Evolutionary conservation across 1,140 invertebrate genomes (phyloP).

Genomic region (Delia radicum): DNA sequence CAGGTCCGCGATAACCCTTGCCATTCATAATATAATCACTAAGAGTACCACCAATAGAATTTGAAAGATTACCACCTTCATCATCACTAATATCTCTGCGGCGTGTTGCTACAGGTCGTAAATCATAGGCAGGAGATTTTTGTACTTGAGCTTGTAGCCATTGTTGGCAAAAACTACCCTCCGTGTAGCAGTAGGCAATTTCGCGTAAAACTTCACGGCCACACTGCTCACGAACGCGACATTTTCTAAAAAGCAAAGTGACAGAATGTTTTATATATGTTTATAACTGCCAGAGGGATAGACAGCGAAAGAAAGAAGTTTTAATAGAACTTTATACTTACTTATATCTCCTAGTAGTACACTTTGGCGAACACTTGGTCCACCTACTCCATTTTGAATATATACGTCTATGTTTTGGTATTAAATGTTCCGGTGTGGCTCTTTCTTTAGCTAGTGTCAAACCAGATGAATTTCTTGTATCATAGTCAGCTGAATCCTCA

Average conservation of each 20-base stretch:
- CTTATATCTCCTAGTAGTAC: conserved; percentile 56
- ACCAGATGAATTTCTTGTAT: not conserved
- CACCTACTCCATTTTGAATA: conserved; percentile 58
- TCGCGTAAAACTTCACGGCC: conserved; percentile 73
- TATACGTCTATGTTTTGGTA: conserved; percentile 35
- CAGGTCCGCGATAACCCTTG: conserved; percentile 46
- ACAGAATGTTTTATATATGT: too few relatives aligned
- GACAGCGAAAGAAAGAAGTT: not conserved
- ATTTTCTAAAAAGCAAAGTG: conserved; percentile 61
- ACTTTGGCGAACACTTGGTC: conserved; percentile 55
- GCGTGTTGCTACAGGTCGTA: conserved; percentile 35
- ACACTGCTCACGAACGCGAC: conserved; percentile 72
- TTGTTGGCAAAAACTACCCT: conserved; percentile 75
- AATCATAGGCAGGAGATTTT: conserved; percentile 40
- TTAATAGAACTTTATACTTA: conserved; percentile 30
- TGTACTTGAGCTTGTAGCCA: conserved; percentile 63
- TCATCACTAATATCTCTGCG: conserved; percentile 34
- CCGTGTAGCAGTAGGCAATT: conserved; percentile 80
- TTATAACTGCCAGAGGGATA: too few relatives aligned
- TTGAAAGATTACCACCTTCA: conserved; percentile 23
- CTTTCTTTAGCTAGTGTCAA: conserved; percentile 33
- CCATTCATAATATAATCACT: conserved; percentile 46
- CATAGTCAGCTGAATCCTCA: conserved; percentile 33
- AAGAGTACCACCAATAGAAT: conserved; percentile 34
- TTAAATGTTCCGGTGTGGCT: conserved; percentile 37